Base-by-base conservation (phyloP, 1,140 invertebrate genomes). In the Camponotus pennsylvanicus region DNA sequence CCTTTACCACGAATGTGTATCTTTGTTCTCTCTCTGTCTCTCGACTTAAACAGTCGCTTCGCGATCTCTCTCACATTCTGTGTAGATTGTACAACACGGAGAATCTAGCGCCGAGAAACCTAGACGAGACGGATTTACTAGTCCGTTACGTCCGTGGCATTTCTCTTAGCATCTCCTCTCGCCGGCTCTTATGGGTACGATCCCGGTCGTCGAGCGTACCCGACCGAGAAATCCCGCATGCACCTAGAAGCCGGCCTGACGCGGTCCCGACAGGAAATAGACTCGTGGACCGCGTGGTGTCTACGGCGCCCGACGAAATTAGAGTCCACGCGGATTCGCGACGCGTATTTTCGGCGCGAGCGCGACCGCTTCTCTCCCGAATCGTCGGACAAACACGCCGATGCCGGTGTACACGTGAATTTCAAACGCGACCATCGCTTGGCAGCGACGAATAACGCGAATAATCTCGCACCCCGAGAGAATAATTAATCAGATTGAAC, bases 211-310 rank as follows among this genome's bases (percentile, higher is more conserved):
- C 15, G 63, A 32, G 45, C 45, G 11, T 45, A 63, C n/a, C 76
- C 69, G 73, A 89, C 91, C 91, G 91, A 92, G 90, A 89, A 91
- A 86, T 91, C 86, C 69, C 88, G 83, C 89, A 88, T 90, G 84
- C 88, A 85, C 88, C 75, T 80, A 89, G 76, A 90, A 86, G 89
- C 80, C 87, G 87, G 82, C 78, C 77, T 88, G 87, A 52, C 86
- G 61, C 75, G 49, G 61, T 13, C 45, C 86, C 27, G 78, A 80
- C 86, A 79, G 88, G 88, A 93, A 94, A 93, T 92, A 93, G 92
- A 93, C 32, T 57, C 82, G 73, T 89, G 91, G 89, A 94, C 93
- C 93, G 92, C 93, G 94, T 94, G 94, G 93, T 94, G 93, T 94
- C 94, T 94, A 71, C 92, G 91, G 91, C 88, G 90, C 91, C 90